Percentiles rank a stretch among this genome's conserved stretches.
phyloP scores from a whole-genome alignment of 2,113 vertebrate species.

The Serinus canaria region DNA sequence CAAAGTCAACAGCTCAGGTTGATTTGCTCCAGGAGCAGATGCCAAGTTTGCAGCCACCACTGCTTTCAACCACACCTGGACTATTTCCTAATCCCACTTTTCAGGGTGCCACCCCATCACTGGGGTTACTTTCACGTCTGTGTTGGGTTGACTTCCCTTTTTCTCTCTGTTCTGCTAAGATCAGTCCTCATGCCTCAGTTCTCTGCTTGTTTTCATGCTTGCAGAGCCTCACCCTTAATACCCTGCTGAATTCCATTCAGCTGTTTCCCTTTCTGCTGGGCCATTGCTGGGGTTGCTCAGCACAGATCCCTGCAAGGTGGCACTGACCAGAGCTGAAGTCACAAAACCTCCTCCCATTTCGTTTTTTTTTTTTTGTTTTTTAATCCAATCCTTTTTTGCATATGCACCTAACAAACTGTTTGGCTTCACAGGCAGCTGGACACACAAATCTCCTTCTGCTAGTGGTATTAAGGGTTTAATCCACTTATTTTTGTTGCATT shows the following conservation, averaged over 20 bases:
- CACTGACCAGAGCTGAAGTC: neutral
- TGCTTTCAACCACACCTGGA: fast-evolving
- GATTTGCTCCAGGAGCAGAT: neutral
- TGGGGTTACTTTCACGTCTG: neutral
- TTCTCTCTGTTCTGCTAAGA: neutral
- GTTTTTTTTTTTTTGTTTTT: neutral
- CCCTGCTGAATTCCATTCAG: neutral
- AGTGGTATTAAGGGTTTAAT: neutral
- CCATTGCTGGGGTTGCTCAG: neutral
- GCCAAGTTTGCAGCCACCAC: neutral
- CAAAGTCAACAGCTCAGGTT: neutral
- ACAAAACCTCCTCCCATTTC: neutral
- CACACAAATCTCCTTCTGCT: neutral
- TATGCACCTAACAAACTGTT: neutral
- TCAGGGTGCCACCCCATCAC: neutral
- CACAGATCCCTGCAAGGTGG: neutral
- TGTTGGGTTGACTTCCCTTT: neutral
- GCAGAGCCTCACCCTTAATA: neutral
- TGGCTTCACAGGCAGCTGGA: neutral
- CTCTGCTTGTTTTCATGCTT: neutral
- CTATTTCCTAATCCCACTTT: neutral
- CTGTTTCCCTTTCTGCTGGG: neutral
- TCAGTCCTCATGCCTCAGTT: neutral
- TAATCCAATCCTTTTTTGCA: neutral
- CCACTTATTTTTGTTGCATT: neutral